phyloP scores from a whole-genome alignment of 2,797 vertebrate species.

The Sebastes matsubarae region DNA sequence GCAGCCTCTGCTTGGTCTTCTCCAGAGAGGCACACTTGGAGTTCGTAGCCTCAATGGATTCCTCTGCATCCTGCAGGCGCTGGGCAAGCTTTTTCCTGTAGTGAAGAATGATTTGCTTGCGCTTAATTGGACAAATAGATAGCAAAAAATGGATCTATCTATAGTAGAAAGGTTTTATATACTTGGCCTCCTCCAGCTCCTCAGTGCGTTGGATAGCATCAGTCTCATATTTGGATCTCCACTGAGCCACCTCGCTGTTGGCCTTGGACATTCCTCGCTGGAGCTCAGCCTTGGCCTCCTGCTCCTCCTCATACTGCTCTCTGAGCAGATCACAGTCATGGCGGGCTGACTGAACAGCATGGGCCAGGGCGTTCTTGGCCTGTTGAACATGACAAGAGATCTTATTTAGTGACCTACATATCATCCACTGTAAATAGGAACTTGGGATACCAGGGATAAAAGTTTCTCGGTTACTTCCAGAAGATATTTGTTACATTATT shows the following conservation, averaged over 20 bases:
- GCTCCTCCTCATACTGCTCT: slow-evolving; percentile 89
- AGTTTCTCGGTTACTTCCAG: neutral
- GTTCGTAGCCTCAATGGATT: slow-evolving; percentile 85
- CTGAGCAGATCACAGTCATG: slow-evolving; percentile 89
- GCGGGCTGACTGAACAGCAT: slow-evolving; percentile 84
- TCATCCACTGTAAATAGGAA: neutral
- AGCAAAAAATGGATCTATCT: neutral
- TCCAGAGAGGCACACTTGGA: slow-evolving; percentile 83
- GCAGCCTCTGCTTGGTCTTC: slow-evolving; percentile 86
- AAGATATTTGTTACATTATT: neutral
- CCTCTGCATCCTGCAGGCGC: slow-evolving; percentile 87
- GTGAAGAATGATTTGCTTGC: neutral
- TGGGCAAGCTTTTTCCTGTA: slow-evolving; percentile 88
- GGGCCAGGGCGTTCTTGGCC: slow-evolving; percentile 89
- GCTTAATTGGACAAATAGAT: neutral
- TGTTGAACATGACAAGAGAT: slow-evolving; percentile 68
- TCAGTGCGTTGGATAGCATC: slow-evolving; percentile 89
- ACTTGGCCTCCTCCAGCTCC: slow-evolving; percentile 90
- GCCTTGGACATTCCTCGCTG: slow-evolving; percentile 89
- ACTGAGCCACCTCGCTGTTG: slow-evolving; percentile 89
- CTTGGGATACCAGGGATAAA: too few species aligned
- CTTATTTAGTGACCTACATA: neutral
- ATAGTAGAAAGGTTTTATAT: slow-evolving; percentile 62
- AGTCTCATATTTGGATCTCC: slow-evolving; percentile 89
- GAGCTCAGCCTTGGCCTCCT: slow-evolving; percentile 87